These are phyloP conservation scores for Physocephala rufipes DNA, from an alignment of 2,888 invertebrate genomes.

Conservation along the genomic window DNA sequence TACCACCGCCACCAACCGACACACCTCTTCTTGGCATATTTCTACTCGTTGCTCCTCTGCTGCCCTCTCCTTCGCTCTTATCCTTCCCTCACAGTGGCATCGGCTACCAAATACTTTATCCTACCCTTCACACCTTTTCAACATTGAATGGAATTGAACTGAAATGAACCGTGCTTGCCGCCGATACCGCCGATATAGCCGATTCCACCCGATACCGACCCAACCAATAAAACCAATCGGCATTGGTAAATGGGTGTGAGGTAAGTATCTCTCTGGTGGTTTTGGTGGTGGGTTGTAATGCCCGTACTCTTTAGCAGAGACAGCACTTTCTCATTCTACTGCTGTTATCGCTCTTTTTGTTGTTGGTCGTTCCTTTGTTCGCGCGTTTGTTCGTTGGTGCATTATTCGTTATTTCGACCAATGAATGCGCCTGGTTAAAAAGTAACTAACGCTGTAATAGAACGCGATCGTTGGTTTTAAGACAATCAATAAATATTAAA, in stretches of 20 bases:
- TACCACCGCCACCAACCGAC: neutral
- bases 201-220: neutral
- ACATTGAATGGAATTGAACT: conserved; percentile 25
- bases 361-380: neutral
- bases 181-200: neutral
- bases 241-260: neutral
- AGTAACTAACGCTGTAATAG: neutral
- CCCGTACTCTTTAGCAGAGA: neutral
- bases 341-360: neutral
- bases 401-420: no score
- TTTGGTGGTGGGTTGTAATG: neutral
- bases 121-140: no score
- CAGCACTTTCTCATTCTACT: no score
- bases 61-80: neutral
- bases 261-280: neutral
- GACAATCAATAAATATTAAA: conserved; percentile 12
- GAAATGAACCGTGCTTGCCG: conserved; percentile 32
- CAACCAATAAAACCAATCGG: neutral
- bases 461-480: conserved; percentile 9
- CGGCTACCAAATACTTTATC: no score
- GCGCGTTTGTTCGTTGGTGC: neutral
- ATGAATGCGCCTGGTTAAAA: conserved; percentile 3
- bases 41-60: neutral
- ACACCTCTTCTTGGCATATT: neutral
- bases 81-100: conserved; percentile 27